A percentile compares a stretch with the other conserved stretches of the same genome.
Evolutionary conservation across 2,888 invertebrate genomes (phyloP).

Genomic region (Celastrina argiolus): DNA sequence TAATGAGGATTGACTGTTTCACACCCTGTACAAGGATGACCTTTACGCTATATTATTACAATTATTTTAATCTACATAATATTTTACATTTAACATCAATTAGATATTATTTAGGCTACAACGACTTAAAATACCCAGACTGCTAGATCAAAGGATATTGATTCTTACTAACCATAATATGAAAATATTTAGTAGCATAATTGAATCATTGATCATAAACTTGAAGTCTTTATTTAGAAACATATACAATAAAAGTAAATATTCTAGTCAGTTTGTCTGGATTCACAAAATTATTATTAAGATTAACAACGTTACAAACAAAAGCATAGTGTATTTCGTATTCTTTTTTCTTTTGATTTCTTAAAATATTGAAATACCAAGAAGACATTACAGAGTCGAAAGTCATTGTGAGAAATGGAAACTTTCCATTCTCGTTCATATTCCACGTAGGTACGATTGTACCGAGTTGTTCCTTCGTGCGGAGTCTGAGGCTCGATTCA

Average conservation of each 20-base stretch:
- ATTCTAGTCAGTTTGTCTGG: background rate
- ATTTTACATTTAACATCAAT: slow-evolving; percentile 17
- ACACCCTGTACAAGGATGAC: slow-evolving; percentile 11
- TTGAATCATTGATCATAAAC: background rate
- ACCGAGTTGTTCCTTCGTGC: slow-evolving; percentile 25
- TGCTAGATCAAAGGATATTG: background rate
- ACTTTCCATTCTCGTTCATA: slow-evolving; percentile 7
- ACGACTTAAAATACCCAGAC: slow-evolving; percentile 4
- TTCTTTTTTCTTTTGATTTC: background rate
- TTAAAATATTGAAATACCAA: background rate
- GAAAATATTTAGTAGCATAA: background rate
- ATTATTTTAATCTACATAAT: background rate
- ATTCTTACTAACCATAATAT: background rate
- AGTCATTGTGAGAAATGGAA: slow-evolving; percentile 3
- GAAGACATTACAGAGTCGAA: background rate
- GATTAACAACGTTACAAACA: background rate
- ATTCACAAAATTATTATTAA: background rate
- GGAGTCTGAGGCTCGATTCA: slow-evolving; percentile 37
- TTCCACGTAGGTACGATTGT: slow-evolving; percentile 16
- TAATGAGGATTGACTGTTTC: background rate
- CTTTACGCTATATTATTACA: background rate
- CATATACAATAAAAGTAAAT: background rate
- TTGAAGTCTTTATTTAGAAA: background rate
- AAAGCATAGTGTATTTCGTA: background rate
- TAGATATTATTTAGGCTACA: slow-evolving; percentile 19